phyloP scores from a whole-genome alignment of 92 coral and sea anemone species.

The Porites cylindrica region DNA sequence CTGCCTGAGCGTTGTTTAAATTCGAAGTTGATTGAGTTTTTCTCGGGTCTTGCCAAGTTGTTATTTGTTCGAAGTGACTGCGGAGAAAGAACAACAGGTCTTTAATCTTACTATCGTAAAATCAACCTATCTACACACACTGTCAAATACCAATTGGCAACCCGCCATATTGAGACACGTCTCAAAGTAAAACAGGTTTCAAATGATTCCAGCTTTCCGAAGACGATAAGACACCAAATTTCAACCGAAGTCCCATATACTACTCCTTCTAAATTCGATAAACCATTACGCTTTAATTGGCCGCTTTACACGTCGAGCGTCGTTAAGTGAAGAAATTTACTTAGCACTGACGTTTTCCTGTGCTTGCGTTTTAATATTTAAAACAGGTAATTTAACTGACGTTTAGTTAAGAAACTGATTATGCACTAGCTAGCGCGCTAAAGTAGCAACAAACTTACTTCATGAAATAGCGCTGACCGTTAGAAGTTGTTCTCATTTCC shows the following conservation, averaged over 20 bases:
- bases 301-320: slow-evolving; percentile 20
- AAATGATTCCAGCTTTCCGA: slow-evolving; percentile 9
- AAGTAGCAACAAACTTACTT: slow-evolving; percentile 77
- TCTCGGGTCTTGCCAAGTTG: slow-evolving; percentile 98
- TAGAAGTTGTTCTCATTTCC: slow-evolving; percentile 91
- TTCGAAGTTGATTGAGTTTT: slow-evolving; percentile 97
- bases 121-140: slow-evolving; percentile 36
- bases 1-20: slow-evolving; percentile 72
- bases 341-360: slow-evolving; percentile 43
- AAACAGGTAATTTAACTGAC: slow-evolving; percentile 58
- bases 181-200: slow-evolving; percentile 74
- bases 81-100: slow-evolving; percentile 48
- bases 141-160: slow-evolving; percentile 55
- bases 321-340: slow-evolving; percentile 41
- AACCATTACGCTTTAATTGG: slow-evolving; percentile 24
- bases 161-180: slow-evolving; percentile 92
- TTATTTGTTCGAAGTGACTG: slow-evolving; percentile 95
- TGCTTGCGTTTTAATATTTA: slow-evolving; percentile 72
- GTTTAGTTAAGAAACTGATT: slow-evolving; percentile 39
- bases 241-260: background rate
- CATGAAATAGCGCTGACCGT: slow-evolving; percentile 95
- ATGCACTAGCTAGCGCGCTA: background rate
- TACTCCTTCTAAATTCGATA: slow-evolving; percentile 16
- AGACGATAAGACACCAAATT: slow-evolving; percentile 56
- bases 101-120: slow-evolving; percentile 31